phyloP scores from a whole-genome alignment of 1,140 invertebrate genomes.

The Ridgeia piscesae region DNA sequence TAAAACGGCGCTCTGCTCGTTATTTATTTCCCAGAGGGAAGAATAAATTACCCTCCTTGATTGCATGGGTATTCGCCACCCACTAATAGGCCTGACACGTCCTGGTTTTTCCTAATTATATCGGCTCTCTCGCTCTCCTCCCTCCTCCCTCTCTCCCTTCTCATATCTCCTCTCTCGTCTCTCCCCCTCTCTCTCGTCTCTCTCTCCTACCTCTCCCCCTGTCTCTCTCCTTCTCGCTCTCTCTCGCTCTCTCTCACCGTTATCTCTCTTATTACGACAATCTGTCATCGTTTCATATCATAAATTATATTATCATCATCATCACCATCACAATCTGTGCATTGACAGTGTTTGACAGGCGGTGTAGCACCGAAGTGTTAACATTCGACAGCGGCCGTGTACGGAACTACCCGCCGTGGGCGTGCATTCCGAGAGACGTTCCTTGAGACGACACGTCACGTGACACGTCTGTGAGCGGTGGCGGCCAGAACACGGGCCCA shows the following conservation, averaged over 20 bases:
- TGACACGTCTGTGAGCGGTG: background rate
- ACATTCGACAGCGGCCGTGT: background rate
- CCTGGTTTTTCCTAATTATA: background rate
- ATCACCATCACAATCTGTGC: background rate
- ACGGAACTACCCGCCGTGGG: background rate
- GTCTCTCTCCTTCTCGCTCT: too few species aligned
- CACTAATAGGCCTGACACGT: background rate
- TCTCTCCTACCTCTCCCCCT: too few species aligned
- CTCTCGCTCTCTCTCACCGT: too few species aligned
- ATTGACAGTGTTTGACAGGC: background rate
- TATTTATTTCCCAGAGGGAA: background rate
- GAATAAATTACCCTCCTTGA: background rate
- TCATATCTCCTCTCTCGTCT: too few species aligned
- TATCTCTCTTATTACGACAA: too few species aligned
- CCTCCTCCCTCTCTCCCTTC: too few species aligned
- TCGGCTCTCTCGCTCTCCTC: too few species aligned
- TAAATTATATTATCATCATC: too few species aligned
- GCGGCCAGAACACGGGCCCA: background rate
- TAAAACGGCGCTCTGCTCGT: background rate
- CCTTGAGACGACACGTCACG: background rate
- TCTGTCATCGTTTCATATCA: too few species aligned
- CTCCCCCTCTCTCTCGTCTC: too few species aligned
- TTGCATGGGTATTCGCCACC: background rate
- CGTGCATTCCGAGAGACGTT: background rate
- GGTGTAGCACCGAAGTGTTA: background rate